Base-by-base conservation (phyloP, 2,797 vertebrate genomes). In the Threskiornis aethiopicus region DNA sequence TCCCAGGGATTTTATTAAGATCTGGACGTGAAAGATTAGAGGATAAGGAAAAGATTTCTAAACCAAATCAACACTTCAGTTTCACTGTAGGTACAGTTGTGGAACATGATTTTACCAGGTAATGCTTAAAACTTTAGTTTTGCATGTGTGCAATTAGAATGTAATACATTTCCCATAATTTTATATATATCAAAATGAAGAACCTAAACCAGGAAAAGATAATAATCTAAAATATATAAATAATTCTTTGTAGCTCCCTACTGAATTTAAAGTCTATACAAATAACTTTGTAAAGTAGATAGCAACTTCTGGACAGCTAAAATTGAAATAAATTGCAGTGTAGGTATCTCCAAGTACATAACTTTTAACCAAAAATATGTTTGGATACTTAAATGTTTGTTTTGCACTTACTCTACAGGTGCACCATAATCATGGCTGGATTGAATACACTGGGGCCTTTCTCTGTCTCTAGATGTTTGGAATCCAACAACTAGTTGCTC, bases 341-440 rank as follows among this genome's bases (percentile, higher is more conserved):
- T 47, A 25, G 8, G 5, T 49, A 42, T 65, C 12, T 52, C 6
- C 13, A 82, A 89, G 37, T 6, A 41, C 33, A 28, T n/a, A 84
- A 51, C 6, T 64, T 64, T 39, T 42, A 61, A 26, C 3, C 3
- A 35, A 59, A 64, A n/a, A 8, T 8, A 3, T 13, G 1, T 26
- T 54, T 77, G 16, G n/a, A 58, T 84, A 51, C 19, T 58, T 78
- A 35, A 10, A 12, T 35, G 5, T 42, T 83, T 35, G 5, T 42
- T 83, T 59, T 72, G 4, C 5, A 24, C 2, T 61, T 65, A 31
- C 2, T 57, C 6, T 64, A 33, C 5, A 37, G 16, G 5, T 20
- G 8, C 9, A 44, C 26, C 6, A 25, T 0, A 0, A 9, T 41
- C 33, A 19, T 11, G 37, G 4, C 6, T 51, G 12, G 11, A 20